These are phyloP conservation scores for Penelope pileata DNA, from an alignment of 2,113 vertebrate genomes.

Conservation along the genomic window DNA sequence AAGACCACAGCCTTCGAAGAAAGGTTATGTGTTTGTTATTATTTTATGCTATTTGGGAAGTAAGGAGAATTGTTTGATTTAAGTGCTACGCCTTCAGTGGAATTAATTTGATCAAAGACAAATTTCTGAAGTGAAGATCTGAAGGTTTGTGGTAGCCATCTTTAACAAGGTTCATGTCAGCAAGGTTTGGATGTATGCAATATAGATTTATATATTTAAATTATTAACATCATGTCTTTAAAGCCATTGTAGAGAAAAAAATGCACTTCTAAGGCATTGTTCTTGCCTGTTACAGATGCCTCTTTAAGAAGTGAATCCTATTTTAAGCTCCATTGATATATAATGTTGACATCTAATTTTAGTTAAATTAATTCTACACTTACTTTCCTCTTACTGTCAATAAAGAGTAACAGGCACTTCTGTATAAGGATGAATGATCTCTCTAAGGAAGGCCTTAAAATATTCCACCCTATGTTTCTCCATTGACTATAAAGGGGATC, in stretches of 20 bases:
- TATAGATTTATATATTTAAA: fast-evolving
- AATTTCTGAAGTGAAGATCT: neutral
- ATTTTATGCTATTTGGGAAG: neutral
- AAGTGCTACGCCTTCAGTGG: neutral
- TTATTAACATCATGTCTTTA: neutral
- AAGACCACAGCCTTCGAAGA: neutral
- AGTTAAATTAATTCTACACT: neutral
- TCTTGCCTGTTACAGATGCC: neutral
- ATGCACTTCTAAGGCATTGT: neutral
- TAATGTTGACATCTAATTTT: neutral
- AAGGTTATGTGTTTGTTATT: neutral
- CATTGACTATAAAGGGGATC: neutral
- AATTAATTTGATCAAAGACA: neutral
- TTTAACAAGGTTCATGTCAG: neutral
- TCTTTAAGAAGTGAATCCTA: neutral
- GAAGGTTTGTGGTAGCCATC: neutral
- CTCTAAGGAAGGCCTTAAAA: neutral
- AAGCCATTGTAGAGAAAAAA: neutral
- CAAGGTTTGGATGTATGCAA: fast-evolving
- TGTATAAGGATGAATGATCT: neutral
- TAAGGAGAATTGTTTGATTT: neutral
- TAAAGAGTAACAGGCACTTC: neutral
- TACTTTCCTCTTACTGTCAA: neutral
- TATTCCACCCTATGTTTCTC: neutral
- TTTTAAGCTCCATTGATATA: neutral